These are phyloP conservation scores for Hydrolagus affinis DNA, from an alignment of 2,113 vertebrate genomes.

Conservation along the genomic window DNA sequence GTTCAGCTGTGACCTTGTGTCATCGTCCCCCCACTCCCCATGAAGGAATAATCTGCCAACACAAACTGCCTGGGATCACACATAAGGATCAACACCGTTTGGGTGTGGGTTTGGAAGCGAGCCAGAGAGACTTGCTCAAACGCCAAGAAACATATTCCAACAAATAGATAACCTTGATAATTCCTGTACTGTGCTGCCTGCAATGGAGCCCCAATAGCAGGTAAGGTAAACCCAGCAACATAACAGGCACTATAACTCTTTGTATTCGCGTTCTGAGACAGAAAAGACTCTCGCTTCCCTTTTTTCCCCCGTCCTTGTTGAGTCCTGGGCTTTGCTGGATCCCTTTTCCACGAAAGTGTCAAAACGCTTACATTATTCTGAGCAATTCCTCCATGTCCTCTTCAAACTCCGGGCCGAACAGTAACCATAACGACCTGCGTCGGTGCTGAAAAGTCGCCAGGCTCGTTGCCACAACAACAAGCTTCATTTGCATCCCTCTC, in stretches of 20 bases:
- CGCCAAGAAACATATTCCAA: no score
- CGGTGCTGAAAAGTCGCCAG: background rate
- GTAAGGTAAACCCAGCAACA: no score
- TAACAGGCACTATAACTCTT: background rate
- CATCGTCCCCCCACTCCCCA: no score
- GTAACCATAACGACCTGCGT: conserved; percentile 3
- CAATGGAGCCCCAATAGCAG: no score
- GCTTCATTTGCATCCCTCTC: background rate
- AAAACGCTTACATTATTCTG: background rate
- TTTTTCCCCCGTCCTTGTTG: background rate
- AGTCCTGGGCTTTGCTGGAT: background rate
- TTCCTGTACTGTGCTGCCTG: no score
- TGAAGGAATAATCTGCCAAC: no score
- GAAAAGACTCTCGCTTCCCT: background rate
- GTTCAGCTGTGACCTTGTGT: no score
- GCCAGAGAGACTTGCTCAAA: no score
- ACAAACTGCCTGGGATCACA: no score
- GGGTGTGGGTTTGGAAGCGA: no score
- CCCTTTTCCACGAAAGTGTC: background rate
- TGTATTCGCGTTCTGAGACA: background rate
- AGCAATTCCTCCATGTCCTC: background rate
- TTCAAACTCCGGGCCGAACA: background rate
- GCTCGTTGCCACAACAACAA: background rate
- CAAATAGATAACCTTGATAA: no score
- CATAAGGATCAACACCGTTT: no score